These are phyloP conservation scores for Mechanitis messenoides DNA, from an alignment of 2,888 invertebrate species.

Conservation along the genomic window DNA sequence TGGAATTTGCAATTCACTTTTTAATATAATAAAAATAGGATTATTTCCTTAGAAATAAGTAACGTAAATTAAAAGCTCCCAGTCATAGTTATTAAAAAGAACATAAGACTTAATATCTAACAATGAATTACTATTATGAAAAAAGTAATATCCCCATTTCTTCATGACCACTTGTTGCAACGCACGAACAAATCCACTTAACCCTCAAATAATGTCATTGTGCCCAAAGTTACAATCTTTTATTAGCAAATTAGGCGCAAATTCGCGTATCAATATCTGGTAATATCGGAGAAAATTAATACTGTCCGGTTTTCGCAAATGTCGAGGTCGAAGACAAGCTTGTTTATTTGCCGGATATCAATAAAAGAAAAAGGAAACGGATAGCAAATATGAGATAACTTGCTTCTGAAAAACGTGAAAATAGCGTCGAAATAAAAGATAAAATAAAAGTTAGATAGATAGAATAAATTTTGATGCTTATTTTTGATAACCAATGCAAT, in stretches of 20 bases:
- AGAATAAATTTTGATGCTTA: too few species aligned
- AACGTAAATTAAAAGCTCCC: too few species aligned
- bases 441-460: too few species aligned
- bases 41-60: too few species aligned
- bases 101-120: background rate
- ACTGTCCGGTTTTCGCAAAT: slow-evolving; percentile 18
- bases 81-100: background rate
- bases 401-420: background rate
- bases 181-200: slow-evolving; percentile 50
- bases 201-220: slow-evolving; percentile 53
- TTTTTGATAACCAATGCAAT: too few species aligned
- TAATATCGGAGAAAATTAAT: slow-evolving; percentile 31
- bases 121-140: slow-evolving; percentile 3
- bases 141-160: slow-evolving; percentile 7
- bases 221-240: slow-evolving; percentile 40
- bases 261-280: slow-evolving; percentile 39
- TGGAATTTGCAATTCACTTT: too few species aligned
- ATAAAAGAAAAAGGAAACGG: background rate
- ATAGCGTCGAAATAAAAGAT: too few species aligned
- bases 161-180: slow-evolving; percentile 49
- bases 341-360: slow-evolving; percentile 16
- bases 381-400: slow-evolving; percentile 2
- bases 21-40: too few species aligned
- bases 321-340: slow-evolving; percentile 23
- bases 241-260: slow-evolving; percentile 51